Evolutionary conservation across 1,140 invertebrate genomes (phyloP).

Genomic region (Apis florea): DNA sequence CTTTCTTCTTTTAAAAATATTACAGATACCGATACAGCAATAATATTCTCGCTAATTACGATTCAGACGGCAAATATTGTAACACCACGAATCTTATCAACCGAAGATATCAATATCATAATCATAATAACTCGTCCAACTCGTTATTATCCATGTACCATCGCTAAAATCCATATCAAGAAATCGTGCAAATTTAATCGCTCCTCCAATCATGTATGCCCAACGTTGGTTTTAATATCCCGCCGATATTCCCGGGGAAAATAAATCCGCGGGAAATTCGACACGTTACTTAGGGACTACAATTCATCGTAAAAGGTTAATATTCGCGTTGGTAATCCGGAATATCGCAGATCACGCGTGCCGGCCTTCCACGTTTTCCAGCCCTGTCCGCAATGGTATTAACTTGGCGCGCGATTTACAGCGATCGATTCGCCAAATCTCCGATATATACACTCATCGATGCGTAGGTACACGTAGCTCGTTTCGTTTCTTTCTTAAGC

Average conservation of each 20-base stretch:
- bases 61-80: constrained; percentile 2
- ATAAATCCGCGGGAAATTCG: constrained; percentile 32
- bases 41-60: background rate
- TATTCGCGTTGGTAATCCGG: constrained; percentile 45
- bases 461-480: too few relatives aligned
- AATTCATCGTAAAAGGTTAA: constrained; percentile 52
- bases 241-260: constrained; percentile 9
- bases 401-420: constrained; percentile 47
- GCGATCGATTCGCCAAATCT: constrained; percentile 36
- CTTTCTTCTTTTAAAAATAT: background rate
- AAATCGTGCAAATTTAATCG: constrained; percentile 21
- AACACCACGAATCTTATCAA: background rate
- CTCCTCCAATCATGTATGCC: background rate
- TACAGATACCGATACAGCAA: background rate
- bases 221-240: constrained; percentile 30
- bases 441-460: constrained; percentile 36
- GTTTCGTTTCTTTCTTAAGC: too few relatives aligned
- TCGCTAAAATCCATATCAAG: background rate
- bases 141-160: background rate
- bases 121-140: constrained; percentile 1
- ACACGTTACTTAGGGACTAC: constrained; percentile 33
- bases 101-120: constrained; percentile 4
- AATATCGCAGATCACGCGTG: constrained; percentile 47
- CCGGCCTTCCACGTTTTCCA: constrained; percentile 58
- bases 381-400: constrained; percentile 44